Evolutionary conservation across 2,113 vertebrate species (phyloP).

Genomic region (Miniopterus natalensis): DNA sequence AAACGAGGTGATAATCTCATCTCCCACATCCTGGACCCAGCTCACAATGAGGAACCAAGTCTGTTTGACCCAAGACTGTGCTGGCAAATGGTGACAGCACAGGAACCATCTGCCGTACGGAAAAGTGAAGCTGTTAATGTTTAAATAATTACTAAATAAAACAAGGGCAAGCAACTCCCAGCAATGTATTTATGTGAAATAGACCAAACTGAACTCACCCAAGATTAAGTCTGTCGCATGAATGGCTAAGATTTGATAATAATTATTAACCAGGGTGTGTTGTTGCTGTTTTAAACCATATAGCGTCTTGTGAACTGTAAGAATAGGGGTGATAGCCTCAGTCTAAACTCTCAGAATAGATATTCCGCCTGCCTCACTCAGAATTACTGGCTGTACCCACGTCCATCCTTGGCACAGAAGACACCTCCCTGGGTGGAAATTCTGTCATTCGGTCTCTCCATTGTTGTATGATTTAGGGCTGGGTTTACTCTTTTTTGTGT

Average conservation of each 20-base stretch:
- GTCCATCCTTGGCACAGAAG: background rate
- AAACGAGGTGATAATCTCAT: background rate
- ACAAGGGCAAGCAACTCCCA: background rate
- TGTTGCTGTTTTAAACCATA: background rate
- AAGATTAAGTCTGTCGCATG: background rate
- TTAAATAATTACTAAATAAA: background rate
- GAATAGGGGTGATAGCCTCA: background rate
- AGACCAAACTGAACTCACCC: background rate
- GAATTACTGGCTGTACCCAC: background rate
- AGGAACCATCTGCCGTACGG: background rate
- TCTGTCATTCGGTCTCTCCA: background rate
- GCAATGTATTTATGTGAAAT: background rate
- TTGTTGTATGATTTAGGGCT: background rate
- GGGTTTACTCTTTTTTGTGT: background rate
- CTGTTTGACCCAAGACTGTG: no score
- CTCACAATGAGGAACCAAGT: background rate
- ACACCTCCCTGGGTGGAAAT: background rate
- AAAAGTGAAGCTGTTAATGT: background rate
- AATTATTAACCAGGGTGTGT: background rate
- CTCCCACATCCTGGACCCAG: background rate
- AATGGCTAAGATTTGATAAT: background rate
- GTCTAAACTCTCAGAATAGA: background rate
- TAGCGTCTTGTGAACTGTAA: background rate
- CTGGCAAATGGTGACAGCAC: background rate
- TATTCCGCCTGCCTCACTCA: background rate